A percentile compares a stretch with the other conserved stretches of the same genome.
These are phyloP conservation scores for Ernsta delagoae DNA, from an alignment of 2,888 invertebrate species.

Conservation along the genomic window DNA sequence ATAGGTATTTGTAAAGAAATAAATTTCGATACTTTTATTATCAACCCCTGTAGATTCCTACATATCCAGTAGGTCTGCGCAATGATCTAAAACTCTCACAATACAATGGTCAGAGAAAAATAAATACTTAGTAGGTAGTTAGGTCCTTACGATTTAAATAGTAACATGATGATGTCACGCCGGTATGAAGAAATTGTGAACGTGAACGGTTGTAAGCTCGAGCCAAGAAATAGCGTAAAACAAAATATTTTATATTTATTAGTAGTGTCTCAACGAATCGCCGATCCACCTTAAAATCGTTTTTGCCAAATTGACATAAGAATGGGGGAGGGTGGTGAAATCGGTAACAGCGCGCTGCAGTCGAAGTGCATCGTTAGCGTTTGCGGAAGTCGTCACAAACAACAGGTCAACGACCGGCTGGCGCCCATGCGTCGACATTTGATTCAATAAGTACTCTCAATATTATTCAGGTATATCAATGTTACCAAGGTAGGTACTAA, in stretches of 20 bases:
- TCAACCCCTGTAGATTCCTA: too few species aligned
- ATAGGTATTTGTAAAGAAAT: too few species aligned
- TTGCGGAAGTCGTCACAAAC: constrained; percentile 74
- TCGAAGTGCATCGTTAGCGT: constrained; percentile 66
- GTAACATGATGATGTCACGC: too few species aligned
- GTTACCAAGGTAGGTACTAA: neutral
- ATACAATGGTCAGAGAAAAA: too few species aligned
- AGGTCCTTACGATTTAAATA: too few species aligned
- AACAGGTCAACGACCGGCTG: constrained; percentile 65
- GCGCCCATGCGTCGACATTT: constrained; percentile 63
- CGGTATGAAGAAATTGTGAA: neutral
- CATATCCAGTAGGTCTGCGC: too few species aligned
- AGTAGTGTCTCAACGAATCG: neutral
- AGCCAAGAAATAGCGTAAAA: neutral
- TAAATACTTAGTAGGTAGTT: too few species aligned
- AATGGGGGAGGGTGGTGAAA: constrained; percentile 55
- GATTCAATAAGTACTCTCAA: constrained; percentile 16
- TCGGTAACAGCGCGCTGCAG: constrained; percentile 58
- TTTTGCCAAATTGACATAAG: constrained; percentile 47
- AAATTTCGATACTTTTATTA: too few species aligned
- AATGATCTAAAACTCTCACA: too few species aligned
- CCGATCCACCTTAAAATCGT: neutral
- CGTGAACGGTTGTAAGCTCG: neutral
- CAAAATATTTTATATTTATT: neutral
- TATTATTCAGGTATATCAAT: neutral